Evolutionary conservation across 37 sponge, comb jelly and placozoan species (phyloP).

Genomic region (Aplysina aerophoba): DNA sequence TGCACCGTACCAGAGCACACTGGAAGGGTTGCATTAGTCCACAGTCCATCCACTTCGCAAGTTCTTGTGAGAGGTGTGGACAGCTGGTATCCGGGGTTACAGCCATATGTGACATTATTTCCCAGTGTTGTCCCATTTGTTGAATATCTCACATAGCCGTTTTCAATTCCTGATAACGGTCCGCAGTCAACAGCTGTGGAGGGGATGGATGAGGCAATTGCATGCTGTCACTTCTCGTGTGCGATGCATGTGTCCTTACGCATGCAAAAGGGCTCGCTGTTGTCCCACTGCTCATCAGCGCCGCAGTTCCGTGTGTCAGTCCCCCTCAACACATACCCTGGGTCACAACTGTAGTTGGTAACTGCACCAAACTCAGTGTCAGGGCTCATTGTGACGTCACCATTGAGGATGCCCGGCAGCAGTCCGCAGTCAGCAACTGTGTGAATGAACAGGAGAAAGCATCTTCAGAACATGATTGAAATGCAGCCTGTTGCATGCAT

Average conservation of each 20-base stretch:
- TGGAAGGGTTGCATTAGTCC: constrained; percentile 17
- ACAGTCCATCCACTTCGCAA: not conserved
- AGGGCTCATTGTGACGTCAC: not conserved
- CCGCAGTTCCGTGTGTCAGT: constrained; percentile 4
- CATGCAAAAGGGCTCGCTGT: not conserved
- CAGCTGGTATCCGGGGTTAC: constrained; percentile 11
- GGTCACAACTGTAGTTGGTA: not conserved
- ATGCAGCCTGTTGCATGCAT: not conserved
- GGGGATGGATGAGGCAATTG: not conserved
- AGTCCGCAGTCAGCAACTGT: constrained; percentile 24
- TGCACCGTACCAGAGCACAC: not conserved
- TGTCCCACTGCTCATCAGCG: not conserved
- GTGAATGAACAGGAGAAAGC: not conserved
- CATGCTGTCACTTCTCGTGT: no score
- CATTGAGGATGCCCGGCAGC: not conserved
- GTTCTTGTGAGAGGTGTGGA: not conserved
- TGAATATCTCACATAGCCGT: not conserved
- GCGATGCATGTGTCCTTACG: no score
- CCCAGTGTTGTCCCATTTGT: not conserved
- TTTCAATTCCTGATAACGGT: not conserved
- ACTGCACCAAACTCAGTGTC: no score
- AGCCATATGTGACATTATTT: not conserved
- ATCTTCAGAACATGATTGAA: not conserved
- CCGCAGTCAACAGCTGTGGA: constrained; percentile 25
- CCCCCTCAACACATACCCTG: not conserved